These are phyloP conservation scores for Terebella lapidaria DNA, from an alignment of 2,888 invertebrate genomes.

Conservation along the genomic window DNA sequence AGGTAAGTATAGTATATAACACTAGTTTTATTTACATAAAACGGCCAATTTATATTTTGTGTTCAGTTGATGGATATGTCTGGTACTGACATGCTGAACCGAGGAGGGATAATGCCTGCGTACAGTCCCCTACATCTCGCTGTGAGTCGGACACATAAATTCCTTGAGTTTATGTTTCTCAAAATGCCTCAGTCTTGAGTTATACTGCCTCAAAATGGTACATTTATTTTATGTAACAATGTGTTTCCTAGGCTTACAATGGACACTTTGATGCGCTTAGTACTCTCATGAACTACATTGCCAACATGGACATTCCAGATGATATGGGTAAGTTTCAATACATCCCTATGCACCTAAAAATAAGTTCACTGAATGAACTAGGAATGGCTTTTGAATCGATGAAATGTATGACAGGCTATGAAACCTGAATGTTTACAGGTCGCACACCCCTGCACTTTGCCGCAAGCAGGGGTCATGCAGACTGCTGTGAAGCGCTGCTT, in stretches of 20 bases:
- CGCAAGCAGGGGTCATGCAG: conserved; percentile 59
- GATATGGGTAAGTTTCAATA: conserved; percentile 53
- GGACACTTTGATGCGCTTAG: conserved; percentile 60
- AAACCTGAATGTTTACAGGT: conserved; percentile 13
- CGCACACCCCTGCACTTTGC: conserved; percentile 62
- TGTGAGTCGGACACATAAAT: conserved; percentile 34
- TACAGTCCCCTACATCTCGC: conserved; percentile 62
- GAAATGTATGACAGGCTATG: neutral
- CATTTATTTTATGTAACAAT: too few relatives aligned
- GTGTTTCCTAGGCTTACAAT: conserved; percentile 59
- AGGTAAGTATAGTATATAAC: too few relatives aligned
- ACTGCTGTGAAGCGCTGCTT: conserved; percentile 60
- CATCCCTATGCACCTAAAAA: neutral
- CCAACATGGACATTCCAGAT: conserved; percentile 60
- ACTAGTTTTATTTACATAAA: too few relatives aligned
- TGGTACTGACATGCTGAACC: conserved; percentile 41
- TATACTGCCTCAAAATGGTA: too few relatives aligned
- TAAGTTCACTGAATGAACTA: neutral
- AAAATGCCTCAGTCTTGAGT: too few relatives aligned
- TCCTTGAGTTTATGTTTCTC: neutral
- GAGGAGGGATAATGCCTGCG: conserved; percentile 38
- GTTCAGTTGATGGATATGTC: conserved; percentile 47
- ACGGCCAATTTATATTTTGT: too few relatives aligned
- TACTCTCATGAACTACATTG: conserved; percentile 58
- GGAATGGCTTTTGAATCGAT: neutral